These are phyloP conservation scores for Channa striata DNA, from an alignment of 2,797 vertebrate genomes.

Conservation along the genomic window DNA sequence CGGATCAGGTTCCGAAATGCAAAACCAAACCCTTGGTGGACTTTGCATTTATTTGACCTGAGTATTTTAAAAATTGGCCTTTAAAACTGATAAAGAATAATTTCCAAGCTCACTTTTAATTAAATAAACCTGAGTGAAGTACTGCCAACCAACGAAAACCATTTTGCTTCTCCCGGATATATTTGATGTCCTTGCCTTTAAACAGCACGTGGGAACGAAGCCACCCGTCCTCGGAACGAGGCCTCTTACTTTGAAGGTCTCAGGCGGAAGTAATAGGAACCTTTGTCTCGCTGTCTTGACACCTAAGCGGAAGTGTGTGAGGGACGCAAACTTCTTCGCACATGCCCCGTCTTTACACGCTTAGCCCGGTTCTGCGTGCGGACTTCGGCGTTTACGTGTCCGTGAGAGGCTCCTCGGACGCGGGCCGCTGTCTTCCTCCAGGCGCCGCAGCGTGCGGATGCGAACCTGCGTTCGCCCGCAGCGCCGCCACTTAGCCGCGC, in stretches of 20 bases:
- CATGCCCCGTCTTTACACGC: not conserved
- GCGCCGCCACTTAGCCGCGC: conserved; percentile 24
- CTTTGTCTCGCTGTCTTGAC: not conserved
- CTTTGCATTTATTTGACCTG: no score
- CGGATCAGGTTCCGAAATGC: no score
- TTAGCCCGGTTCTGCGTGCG: not conserved
- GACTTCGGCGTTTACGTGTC: not conserved
- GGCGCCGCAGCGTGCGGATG: conserved; percentile 50
- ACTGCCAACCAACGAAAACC: no score
- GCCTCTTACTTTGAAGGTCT: not conserved
- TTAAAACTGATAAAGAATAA: no score
- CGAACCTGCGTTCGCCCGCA: conserved; percentile 42
- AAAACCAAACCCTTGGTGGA: no score
- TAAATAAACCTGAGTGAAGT: no score
- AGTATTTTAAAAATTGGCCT: no score
- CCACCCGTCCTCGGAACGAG: no score
- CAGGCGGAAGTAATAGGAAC: not conserved
- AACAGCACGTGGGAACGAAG: no score
- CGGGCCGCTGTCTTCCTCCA: not conserved
- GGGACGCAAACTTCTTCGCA: conserved; percentile 24
- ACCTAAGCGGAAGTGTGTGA: not conserved
- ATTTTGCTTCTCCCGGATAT: no score
- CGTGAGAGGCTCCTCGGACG: conserved; percentile 1
- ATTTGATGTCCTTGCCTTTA: no score
- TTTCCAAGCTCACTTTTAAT: no score